A percentile compares a stretch with the other conserved stretches of the same genome.
These are phyloP conservation scores for Gallinago undulata DNA, from an alignment of 2,113 vertebrate species.

Conservation along the genomic window DNA sequence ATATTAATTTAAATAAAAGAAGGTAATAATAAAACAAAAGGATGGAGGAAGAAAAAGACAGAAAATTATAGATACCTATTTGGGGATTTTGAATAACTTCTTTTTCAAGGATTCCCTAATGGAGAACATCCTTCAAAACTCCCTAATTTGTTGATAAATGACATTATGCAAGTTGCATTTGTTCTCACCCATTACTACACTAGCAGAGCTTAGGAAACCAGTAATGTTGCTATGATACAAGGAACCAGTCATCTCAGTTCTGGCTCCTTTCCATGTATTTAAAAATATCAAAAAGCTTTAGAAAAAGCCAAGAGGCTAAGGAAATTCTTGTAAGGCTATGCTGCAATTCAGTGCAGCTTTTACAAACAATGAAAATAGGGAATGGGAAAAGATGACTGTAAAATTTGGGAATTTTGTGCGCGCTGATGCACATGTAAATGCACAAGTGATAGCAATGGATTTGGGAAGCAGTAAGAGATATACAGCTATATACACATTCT, in stretches of 20 bases:
- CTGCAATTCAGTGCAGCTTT: slow-evolving; percentile 2
- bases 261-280: slow-evolving; percentile 59
- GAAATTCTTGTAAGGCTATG: slow-evolving; percentile 19
- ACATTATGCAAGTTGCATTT: slow-evolving; percentile 46
- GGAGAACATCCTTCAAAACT: not conserved
- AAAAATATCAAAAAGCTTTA: slow-evolving; percentile 66
- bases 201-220: slow-evolving; percentile 31
- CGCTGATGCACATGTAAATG: not conserved
- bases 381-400: not conserved
- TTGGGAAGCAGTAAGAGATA: not conserved
- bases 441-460: not conserved
- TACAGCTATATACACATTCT: not conserved
- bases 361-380: not conserved
- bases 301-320: slow-evolving; percentile 16
- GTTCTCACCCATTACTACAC: slow-evolving; percentile 28
- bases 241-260: slow-evolving; percentile 40
- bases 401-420: not conserved
- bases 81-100: not conserved
- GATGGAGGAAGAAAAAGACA: not conserved
- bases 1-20: not conserved
- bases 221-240: slow-evolving; percentile 63
- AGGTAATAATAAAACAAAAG: not conserved
- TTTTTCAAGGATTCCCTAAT: slow-evolving; percentile 24
- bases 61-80: not conserved
- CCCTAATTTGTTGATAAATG: slow-evolving; percentile 53